Base-by-base conservation (phyloP, 1,140 invertebrate species). In the Agrypnia vestita region DNA sequence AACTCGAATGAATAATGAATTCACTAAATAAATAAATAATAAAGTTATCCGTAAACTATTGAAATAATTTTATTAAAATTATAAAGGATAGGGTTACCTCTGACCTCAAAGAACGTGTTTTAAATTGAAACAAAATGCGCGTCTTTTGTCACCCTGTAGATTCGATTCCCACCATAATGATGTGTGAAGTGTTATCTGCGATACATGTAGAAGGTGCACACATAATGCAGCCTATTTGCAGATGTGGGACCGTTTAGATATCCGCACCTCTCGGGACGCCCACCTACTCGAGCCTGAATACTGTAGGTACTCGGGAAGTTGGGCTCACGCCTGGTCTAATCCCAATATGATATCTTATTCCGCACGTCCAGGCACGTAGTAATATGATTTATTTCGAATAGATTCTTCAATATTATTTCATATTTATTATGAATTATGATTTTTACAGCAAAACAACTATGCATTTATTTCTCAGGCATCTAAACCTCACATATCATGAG, bases 91-190 rank as follows among this genome's bases (percentile, higher is more conserved):
- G n/a, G n/a, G n/a, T n/a, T n/a, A n/a, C n/a, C n/a, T n/a, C n/a
- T n/a, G n/a, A n/a, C n/a, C n/a, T n/a, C n/a, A n/a, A n/a, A n/a
- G n/a, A n/a, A n/a, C n/a, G n/a, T n/a, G n/a, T n/a, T n/a, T 35
- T 35, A 1, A 35, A 35, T 17, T 51, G 11, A 51, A 53, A 21
- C n/a, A 71, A 51, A 51, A 51, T 51, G 8, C 11, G 8, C n/a
- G 8, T 51, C 43, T 46, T 71, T 35, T 12, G 44, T 53, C 73
- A 44, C 55, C 51, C 19, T 55, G 25, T 56, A 56, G 51, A 21
- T 53, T 56, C 35, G 15, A 71, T 72, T 72, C 47, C 64, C 21
- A 12, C 67, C 59, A 51, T 74, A 74, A 80, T 80, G 79, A 80
- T 55, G 61, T 80, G 73, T 67, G 56, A 80, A 69, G 72, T 43